Base-by-base conservation (phyloP, 2,888 invertebrate genomes). In the Thera britannica region DNA sequence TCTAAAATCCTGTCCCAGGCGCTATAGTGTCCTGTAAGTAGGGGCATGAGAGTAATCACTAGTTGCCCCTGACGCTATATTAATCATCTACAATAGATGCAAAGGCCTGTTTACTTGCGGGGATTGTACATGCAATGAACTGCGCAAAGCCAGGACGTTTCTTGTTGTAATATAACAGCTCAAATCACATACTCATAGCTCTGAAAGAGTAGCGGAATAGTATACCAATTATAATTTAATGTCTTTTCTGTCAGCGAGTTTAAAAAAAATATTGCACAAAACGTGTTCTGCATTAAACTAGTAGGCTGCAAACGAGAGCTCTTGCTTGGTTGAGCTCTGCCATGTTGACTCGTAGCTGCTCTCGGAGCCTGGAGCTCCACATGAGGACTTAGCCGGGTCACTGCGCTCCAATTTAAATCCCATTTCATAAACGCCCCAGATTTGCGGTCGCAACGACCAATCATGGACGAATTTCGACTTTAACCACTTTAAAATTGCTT, bases 341-440 rank as follows among this genome's bases (percentile, higher is more conserved):
- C 62, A 65, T 71, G 71, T 73, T 73, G 72, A 77, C 73, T 72
- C 65, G 68, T 55, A 62, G 68, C 63, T 62, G 67, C 52, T 73
- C 70, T 54, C 64, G 59, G 67, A 60, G 49, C 66, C 6, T 6
- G 23, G 2, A 58, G 62, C 70, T 46, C 55, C 63, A 57, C 67
- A 51, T 68, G 65, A 64, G 58, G 60, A 56, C 63, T 57, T 67
- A 65, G 62, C 61, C 83, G 82, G 86, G 79, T 88, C 85, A 83
- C 78, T 83, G 86, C 83, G 75, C 83, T 83, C 83, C 82, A 86
- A 87, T 88, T 86, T 83, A 80, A 85, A 82, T 77, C 78, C 76
- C 79, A 81, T 81, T 83, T 78, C 81, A 85, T 83, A 81, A 83
- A 76, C 78, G 73, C 48, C 70, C 60, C 71, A 67, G 74, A 67